Conservation (phyloP, 2,797 vertebrate genomes). For the Lithobates pipiens region DNA sequence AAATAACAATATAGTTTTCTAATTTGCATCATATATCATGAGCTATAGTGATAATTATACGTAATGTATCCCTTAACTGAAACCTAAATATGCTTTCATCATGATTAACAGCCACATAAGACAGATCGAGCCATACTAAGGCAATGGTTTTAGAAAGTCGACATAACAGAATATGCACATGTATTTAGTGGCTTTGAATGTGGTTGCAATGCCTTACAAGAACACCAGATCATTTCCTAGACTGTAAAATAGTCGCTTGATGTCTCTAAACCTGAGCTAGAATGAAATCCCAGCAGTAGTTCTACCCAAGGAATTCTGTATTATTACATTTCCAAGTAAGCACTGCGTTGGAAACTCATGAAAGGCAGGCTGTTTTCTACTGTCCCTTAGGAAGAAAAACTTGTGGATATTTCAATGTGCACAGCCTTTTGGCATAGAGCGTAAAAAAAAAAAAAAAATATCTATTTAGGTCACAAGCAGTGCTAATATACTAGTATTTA, state of each 20-base stretch:
- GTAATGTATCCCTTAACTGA: conserved; percentile 46
- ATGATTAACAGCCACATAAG: conserved; percentile 49
- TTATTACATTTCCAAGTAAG: conserved; percentile 30
- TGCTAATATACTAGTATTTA: neutral
- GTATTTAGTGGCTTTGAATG: neutral
- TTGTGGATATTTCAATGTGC: conserved; percentile 18
- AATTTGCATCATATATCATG: conserved; percentile 59
- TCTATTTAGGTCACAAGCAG: conserved; percentile 12
- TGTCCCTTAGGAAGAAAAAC: conserved; percentile 41
- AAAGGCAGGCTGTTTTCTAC: conserved; percentile 33
- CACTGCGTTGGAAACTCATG: conserved; percentile 29
- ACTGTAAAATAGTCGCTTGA: conserved; percentile 13
- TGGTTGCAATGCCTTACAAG: neutral
- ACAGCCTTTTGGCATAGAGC: neutral
- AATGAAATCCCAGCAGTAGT: conserved; percentile 30
- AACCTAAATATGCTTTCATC: conserved; percentile 54
- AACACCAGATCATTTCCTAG: conserved; percentile 6
- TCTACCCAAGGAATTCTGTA: conserved; percentile 26
- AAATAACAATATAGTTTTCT: conserved; percentile 55
- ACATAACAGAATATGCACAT: conserved; percentile 9
- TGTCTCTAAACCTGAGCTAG: conserved; percentile 8
- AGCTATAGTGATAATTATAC: conserved; percentile 51
- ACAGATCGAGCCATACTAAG: conserved; percentile 22
- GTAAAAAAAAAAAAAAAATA: neutral
- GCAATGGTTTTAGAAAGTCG: conserved; percentile 26